Conservation (phyloP, 1,140 invertebrate genomes). For the Spodoptera litura region DNA sequence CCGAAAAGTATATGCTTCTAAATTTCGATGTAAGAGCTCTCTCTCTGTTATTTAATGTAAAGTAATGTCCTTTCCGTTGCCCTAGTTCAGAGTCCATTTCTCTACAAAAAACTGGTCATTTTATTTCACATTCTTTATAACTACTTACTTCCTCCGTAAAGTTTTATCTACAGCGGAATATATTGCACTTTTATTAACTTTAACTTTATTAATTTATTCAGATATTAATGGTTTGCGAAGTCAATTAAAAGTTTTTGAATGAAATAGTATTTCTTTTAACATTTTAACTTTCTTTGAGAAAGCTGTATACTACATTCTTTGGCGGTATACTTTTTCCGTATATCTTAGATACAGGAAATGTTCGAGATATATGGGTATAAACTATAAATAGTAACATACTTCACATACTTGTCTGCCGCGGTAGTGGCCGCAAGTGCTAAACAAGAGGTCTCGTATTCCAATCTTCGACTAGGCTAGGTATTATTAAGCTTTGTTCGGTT, state of each 20-base stretch:
- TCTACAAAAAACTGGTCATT: background rate
- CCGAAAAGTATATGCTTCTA: no score
- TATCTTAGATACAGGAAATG: slow-evolving; percentile 2
- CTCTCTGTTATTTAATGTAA: background rate
- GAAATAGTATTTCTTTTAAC: background rate
- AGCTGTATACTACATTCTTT: slow-evolving; percentile 20
- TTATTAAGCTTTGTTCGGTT: no score
- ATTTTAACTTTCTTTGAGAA: slow-evolving; percentile 33
- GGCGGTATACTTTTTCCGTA: slow-evolving; percentile 5
- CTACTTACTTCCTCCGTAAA: slow-evolving; percentile 7
- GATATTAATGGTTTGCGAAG: slow-evolving; percentile 6
- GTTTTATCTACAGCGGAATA: slow-evolving; percentile 22
- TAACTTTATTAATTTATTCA: slow-evolving; percentile 32
- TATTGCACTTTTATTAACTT: slow-evolving; percentile 26
- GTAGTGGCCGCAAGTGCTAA: no score
- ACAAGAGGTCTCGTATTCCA: no score
- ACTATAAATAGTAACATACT: no score
- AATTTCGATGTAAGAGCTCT: no score
- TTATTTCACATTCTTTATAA: slow-evolving; percentile 14
- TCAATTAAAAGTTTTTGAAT: slow-evolving; percentile 28
- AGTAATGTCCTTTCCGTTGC: background rate
- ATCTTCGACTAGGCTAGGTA: no score
- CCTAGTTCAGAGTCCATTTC: background rate
- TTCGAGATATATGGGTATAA: background rate
- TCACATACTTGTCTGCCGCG: no score